Conservation (phyloP, 1,140 invertebrate species). For the Medauroidea extradentata region DNA sequence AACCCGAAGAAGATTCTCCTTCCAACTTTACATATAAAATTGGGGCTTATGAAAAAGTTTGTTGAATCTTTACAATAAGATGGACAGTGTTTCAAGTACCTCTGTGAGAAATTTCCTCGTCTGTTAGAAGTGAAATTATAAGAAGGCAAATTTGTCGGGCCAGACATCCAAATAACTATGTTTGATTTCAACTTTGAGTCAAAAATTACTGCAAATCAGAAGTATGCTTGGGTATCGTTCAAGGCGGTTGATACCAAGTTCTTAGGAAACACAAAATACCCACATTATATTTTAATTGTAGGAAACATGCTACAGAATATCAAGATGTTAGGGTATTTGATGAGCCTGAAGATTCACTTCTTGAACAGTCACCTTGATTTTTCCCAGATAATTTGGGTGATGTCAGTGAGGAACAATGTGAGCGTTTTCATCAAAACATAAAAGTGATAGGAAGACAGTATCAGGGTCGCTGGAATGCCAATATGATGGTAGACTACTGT, state of each 20-base stretch:
- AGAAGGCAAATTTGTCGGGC: conserved; percentile 26
- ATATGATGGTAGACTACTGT: conserved; percentile 37
- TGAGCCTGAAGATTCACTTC: conserved; percentile 40
- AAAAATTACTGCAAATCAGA: conserved; percentile 7
- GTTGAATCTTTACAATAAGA: conserved; percentile 31
- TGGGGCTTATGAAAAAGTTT: conserved; percentile 38
- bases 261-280: conserved; percentile 26
- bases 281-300: conserved; percentile 30
- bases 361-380: conserved; percentile 39
- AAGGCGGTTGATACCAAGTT: conserved; percentile 16
- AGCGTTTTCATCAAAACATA: conserved; percentile 42
- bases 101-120: conserved; percentile 18
- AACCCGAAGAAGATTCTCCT: conserved; percentile 26
- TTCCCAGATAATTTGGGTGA: conserved; percentile 35
- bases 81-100: conserved; percentile 19
- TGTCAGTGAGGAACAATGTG: conserved; percentile 38
- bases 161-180: conserved; percentile 26
- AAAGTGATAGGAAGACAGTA: conserved; percentile 32
- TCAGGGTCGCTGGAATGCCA: conserved; percentile 31
- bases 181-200: conserved; percentile 18
- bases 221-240: conserved; percentile 5
- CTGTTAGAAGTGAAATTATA: conserved; percentile 24
- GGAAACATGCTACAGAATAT: conserved; percentile 25
- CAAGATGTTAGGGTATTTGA: conserved; percentile 29
- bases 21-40: conserved; percentile 38